phyloP scores from a whole-genome alignment of 2,113 vertebrate species.

The Seriola rivoliana region DNA sequence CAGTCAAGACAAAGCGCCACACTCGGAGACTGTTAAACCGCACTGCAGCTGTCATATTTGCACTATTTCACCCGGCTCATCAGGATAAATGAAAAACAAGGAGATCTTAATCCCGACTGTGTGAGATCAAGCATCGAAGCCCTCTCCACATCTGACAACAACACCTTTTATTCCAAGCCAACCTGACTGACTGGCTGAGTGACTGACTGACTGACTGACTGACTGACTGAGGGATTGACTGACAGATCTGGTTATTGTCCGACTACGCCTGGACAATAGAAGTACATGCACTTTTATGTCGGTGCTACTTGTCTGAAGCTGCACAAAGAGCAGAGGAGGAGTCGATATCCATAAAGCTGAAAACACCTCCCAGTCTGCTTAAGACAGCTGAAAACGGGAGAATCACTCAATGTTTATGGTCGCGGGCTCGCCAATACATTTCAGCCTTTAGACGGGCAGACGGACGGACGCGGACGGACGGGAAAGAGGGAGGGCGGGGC shows the following conservation, averaged over 20 bases:
- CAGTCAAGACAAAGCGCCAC: conserved; percentile 43
- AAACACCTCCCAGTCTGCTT: conserved; percentile 61
- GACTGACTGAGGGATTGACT: too few relatives aligned
- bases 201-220: neutral
- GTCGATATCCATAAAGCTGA: conserved; percentile 66
- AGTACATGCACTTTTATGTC: conserved; percentile 27
- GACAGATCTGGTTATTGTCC: conserved; percentile 16
- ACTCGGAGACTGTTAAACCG: conserved; percentile 24
- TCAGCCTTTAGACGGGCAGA: conserved; percentile 39
- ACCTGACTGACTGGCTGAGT: conserved; percentile 34
- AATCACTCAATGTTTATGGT: conserved; percentile 61
- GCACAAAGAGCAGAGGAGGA: conserved; percentile 65
- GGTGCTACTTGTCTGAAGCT: conserved; percentile 32
- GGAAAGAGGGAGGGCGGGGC: conserved; percentile 7
- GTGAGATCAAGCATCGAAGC: conserved; percentile 33
- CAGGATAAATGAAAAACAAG: conserved; percentile 50
- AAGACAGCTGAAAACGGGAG: conserved; percentile 59
- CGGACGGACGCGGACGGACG: conserved; percentile 24
- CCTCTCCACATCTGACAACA: conserved; percentile 1
- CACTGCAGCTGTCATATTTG: conserved; percentile 53
- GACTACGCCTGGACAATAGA: neutral
- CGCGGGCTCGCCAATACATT: conserved; percentile 23
- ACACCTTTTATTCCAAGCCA: conserved; percentile 33
- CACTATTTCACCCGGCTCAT: conserved; percentile 45
- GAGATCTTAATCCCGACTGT: conserved; percentile 37